These are phyloP conservation scores for Heliothis peltigera DNA, from an alignment of 2,888 invertebrate genomes.

Conservation along the genomic window DNA sequence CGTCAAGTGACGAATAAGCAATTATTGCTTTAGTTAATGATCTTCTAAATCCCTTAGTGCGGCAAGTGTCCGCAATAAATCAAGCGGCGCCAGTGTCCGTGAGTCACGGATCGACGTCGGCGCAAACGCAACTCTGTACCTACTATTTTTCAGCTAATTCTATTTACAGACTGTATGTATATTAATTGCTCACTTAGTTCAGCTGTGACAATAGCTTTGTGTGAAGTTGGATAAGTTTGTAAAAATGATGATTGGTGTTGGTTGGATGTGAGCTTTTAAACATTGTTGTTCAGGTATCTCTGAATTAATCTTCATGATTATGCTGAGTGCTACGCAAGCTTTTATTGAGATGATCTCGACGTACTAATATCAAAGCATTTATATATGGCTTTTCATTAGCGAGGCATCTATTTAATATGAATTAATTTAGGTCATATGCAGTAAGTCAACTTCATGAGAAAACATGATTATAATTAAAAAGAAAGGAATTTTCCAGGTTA, in stretches of 20 bases:
- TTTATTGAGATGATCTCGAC: no score
- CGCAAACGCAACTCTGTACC: constrained; percentile 62
- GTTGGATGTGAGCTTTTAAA: background rate
- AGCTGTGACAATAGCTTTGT: constrained; percentile 31
- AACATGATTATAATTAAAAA: background rate
- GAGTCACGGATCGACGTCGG: constrained; percentile 76
- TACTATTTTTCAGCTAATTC: constrained; percentile 65
- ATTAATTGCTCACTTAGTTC: constrained; percentile 58
- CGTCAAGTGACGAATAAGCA: constrained; percentile 58
- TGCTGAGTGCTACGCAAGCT: no score
- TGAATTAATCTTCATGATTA: background rate
- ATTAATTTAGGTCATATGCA: no score
- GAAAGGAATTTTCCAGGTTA: background rate
- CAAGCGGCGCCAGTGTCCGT: constrained; percentile 81
- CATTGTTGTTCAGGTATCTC: background rate
- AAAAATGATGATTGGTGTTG: background rate
- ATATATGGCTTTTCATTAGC: no score
- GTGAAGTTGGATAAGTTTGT: constrained; percentile 4
- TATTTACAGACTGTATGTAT: constrained; percentile 64
- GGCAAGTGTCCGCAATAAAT: constrained; percentile 77
- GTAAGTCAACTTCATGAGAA: no score
- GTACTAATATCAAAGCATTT: no score
- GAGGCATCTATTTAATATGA: no score
- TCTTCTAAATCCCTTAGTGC: constrained; percentile 71
- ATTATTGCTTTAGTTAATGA: constrained; percentile 63